These are phyloP conservation scores for Planococcus citri DNA, from an alignment of 1,140 invertebrate species.

Conservation along the genomic window DNA sequence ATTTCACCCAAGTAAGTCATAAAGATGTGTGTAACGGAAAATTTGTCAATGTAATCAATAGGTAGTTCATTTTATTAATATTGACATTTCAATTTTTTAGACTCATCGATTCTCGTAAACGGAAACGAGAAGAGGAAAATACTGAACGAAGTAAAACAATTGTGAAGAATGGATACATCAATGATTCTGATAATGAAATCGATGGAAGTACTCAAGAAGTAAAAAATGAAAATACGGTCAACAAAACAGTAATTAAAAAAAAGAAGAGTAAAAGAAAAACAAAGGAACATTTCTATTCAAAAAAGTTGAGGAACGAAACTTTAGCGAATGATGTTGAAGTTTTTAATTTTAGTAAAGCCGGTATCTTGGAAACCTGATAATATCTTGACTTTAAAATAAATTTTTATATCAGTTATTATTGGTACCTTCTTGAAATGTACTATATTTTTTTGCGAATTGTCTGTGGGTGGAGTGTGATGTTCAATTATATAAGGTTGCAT, in stretches of 20 bases:
- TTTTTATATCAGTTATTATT: no score
- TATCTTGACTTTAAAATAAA: background rate
- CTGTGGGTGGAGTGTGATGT: no score
- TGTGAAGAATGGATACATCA: background rate
- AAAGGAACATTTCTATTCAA: constrained; percentile 3
- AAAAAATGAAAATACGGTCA: background rate
- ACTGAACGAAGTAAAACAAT: background rate
- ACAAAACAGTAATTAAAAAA: constrained; percentile 10
- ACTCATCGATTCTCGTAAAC: background rate
- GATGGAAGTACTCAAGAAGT: background rate
- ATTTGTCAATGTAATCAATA: background rate
- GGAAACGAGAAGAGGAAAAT: background rate
- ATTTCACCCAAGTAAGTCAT: background rate
- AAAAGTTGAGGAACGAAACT: background rate
- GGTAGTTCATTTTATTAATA: background rate
- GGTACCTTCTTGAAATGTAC: no score
- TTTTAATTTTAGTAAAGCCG: background rate
- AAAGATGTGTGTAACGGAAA: no score
- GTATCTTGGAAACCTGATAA: background rate
- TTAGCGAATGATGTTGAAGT: constrained; percentile 9
- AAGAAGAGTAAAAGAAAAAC: constrained; percentile 17
- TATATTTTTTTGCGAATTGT: no score
- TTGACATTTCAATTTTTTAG: background rate
- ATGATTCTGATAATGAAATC: background rate
- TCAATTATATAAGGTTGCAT: no score